Evolutionary conservation across 2,113 vertebrate genomes (phyloP), one percentile per base, ranked within the genome.

Genomic region (Spea multiplicata): DNA sequence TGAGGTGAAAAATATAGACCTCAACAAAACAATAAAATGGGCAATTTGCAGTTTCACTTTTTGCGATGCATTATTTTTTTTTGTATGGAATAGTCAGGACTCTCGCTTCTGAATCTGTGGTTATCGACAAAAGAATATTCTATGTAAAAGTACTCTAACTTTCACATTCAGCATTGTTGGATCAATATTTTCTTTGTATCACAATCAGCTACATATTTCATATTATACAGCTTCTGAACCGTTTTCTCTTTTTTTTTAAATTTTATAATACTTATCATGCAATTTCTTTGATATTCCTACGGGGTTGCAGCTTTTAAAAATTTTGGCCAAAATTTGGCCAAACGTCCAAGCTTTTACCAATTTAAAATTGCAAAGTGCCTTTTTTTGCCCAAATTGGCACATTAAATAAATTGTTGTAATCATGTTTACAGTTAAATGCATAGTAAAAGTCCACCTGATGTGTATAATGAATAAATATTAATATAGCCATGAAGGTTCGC

Each of bases 171-270:
- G 50, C 61, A 45, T 73, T 66, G 12, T 4, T 4, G 17, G 70
- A 80, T 80, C 77, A 80, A 80, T 73, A 73, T 44, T 64, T 80
- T 16, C 44, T 66, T 65, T 71, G 5, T 30, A 45, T n/a, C 55
- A 13, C n/a, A 8, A 44, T 66, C 70, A 12, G 13, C 61, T 66
- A n/a, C 69, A 64, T 64, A 16, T 17, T 64, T 64, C 30, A 8
- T 13, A 30, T 64, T 16, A 16, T 64, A 14, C 13, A 17, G 8
- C 17, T 17, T 64, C 61, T 64, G 49, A 61, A 44, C 47, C 2
- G 6, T 44, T 12, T 8, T 70, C 68, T 61, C 13, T 47, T 30
- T 70, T 69, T 47, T 48, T 64, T 13, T 52, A 30, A 3, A 64
- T 64, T 64, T 16, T 64, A 6, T 16, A 64, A 64, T 6, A 14